Evolutionary conservation across 1,140 invertebrate genomes (phyloP).

Genomic region (Rhysida immarginata): DNA sequence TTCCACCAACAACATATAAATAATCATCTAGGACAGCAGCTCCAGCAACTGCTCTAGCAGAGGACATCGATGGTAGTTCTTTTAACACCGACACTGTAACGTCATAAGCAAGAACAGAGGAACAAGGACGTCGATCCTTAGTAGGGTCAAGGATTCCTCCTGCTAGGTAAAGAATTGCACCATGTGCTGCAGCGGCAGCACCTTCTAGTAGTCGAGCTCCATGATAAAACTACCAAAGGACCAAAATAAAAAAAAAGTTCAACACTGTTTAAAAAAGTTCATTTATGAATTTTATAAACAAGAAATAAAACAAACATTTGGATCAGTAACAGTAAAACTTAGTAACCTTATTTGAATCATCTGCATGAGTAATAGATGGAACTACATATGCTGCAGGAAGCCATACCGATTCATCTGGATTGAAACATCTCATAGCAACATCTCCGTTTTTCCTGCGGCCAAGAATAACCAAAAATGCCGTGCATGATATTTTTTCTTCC

Average conservation of each 20-base stretch:
- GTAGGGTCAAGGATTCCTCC: not conserved
- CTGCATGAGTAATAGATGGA: no score
- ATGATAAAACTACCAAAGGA: no score
- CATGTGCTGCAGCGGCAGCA: no score
- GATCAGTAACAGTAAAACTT: no score
- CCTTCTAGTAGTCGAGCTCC: no score
- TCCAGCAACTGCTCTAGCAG: not conserved
- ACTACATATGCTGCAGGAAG: not conserved
- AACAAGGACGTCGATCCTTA: no score
- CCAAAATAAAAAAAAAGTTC: no score
- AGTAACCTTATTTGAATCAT: no score
- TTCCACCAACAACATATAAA: not conserved
- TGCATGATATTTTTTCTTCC: no score
- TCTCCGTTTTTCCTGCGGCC: not conserved
- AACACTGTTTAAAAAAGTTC: not conserved
- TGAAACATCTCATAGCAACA: not conserved
- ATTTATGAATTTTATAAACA: not conserved
- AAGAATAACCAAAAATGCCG: not conserved
- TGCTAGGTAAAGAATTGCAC: not conserved
- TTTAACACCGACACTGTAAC: not conserved
- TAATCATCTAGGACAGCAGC: not conserved
- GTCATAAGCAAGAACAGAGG: not conserved
- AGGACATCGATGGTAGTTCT: not conserved
- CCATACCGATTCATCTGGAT: not conserved
- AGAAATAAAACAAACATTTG: no score